Percentiles rank a stretch among this genome's conserved stretches.
Conservation (phyloP, 2,888 invertebrate genomes). For the Agrilus mali region DNA sequence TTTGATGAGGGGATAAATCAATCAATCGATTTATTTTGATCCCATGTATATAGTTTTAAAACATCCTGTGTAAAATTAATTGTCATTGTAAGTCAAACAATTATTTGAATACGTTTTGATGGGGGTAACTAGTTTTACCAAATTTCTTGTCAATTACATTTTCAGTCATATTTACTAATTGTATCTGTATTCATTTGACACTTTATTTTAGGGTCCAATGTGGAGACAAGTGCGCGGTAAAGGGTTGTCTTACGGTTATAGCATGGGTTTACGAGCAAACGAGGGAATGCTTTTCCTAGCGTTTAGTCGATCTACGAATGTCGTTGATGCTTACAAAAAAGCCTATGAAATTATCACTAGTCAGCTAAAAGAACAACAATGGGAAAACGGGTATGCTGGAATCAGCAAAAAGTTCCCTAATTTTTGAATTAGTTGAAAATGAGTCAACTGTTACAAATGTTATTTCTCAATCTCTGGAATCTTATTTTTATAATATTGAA, state of each 20-base stretch:
- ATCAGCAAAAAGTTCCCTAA: conserved; percentile 74
- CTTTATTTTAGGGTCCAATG: conserved; percentile 75
- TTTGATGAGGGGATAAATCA: too few relatives aligned
- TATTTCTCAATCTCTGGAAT: conserved; percentile 57
- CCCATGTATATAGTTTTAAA: too few relatives aligned
- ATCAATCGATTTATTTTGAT: too few relatives aligned
- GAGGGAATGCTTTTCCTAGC: conserved; percentile 61
- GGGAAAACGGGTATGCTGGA: conserved; percentile 66
- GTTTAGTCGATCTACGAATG: conserved; percentile 65
- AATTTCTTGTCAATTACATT: too few relatives aligned
- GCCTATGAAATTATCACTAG: conserved; percentile 59
- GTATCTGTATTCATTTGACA: not conserved
- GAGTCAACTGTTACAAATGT: conserved; percentile 69
- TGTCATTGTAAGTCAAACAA: too few relatives aligned
- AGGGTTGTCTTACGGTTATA: conserved; percentile 73
- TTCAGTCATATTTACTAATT: too few relatives aligned
- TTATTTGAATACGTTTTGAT: too few relatives aligned
- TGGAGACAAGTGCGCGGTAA: conserved; percentile 79
- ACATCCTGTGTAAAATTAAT: too few relatives aligned
- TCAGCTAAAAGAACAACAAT: conserved; percentile 47
- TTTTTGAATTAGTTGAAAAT: conserved; percentile 72
- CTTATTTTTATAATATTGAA: conserved; percentile 55
- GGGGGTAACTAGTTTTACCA: too few relatives aligned
- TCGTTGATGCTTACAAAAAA: conserved; percentile 67
- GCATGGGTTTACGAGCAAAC: conserved; percentile 46